Evolutionary conservation across 2,888 invertebrate species (phyloP).

Genomic region (Ophraella communa): DNA sequence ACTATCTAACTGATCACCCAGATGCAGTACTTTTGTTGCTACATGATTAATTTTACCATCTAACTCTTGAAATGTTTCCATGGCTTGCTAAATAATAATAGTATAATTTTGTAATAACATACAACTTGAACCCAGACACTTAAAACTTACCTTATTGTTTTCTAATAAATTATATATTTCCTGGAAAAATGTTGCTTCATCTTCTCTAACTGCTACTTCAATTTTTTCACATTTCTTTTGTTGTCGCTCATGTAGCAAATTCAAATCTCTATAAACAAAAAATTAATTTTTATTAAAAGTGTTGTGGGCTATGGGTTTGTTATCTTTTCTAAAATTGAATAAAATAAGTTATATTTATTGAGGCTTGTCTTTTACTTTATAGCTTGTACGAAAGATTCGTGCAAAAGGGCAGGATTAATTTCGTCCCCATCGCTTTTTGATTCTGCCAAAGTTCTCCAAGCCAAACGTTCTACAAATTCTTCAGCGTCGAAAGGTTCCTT

Average conservation of each 20-base stretch:
- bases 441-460: conserved; percentile 87
- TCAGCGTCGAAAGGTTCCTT: conserved; percentile 97
- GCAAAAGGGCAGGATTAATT: conserved; percentile 87
- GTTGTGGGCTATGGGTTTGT: too few relatives aligned
- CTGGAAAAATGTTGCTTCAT: conserved; percentile 82
- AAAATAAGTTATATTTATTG: too few relatives aligned
- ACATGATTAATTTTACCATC: conserved; percentile 97
- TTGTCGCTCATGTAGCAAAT: conserved; percentile 82
- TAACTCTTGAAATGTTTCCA: conserved; percentile 87
- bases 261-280: conserved; percentile 60
- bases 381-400: conserved; percentile 91
- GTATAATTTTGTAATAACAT: background rate
- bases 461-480: conserved; percentile 96
- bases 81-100: conserved; percentile 68
- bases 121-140: background rate
- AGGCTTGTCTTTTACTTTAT: conserved; percentile 69
- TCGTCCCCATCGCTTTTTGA: conserved; percentile 71
- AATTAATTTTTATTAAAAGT: background rate
- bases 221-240: conserved; percentile 85
- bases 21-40: conserved; percentile 95
- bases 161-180: conserved; percentile 84
- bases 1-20: conserved; percentile 98
- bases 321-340: too few relatives aligned
- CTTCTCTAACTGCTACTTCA: conserved; percentile 82
- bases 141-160: conserved; percentile 74